Evolutionary conservation across 2,113 vertebrate genomes (phyloP).

Genomic region (Grammomys surdaster): DNA sequence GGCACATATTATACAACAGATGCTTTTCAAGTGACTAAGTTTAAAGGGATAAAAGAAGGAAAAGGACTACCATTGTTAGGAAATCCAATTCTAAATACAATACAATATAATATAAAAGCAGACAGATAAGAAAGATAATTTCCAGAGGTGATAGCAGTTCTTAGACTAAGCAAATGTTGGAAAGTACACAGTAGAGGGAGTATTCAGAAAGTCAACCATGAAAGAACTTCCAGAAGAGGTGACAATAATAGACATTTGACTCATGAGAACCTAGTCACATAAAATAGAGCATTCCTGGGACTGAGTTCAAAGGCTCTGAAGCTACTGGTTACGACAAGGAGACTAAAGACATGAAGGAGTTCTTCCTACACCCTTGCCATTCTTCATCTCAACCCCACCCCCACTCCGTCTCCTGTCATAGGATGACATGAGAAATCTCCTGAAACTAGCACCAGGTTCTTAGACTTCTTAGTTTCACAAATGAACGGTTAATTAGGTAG

Average conservation of each 20-base stretch:
- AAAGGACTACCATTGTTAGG: neutral
- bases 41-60: neutral
- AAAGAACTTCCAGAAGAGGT: neutral
- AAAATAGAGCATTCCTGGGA: neutral
- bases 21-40: neutral
- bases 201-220: neutral
- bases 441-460: neutral
- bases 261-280: neutral
- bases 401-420: neutral
- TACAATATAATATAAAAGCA: neutral
- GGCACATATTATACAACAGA: neutral
- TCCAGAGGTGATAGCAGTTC: neutral
- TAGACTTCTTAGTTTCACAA: neutral
- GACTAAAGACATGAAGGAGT: neutral
- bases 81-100: slow-evolving; percentile 22
- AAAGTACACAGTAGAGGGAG: too few species aligned
- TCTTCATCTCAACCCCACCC: neutral
- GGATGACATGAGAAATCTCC: neutral
- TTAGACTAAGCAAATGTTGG: neutral
- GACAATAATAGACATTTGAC: neutral
- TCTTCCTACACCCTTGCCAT: neutral
- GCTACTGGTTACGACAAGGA: neutral
- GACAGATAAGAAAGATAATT: neutral
- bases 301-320: neutral
- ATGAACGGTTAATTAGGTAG: neutral